Conservation (phyloP, 2,888 invertebrate species). For the Harpalus rufipes region DNA sequence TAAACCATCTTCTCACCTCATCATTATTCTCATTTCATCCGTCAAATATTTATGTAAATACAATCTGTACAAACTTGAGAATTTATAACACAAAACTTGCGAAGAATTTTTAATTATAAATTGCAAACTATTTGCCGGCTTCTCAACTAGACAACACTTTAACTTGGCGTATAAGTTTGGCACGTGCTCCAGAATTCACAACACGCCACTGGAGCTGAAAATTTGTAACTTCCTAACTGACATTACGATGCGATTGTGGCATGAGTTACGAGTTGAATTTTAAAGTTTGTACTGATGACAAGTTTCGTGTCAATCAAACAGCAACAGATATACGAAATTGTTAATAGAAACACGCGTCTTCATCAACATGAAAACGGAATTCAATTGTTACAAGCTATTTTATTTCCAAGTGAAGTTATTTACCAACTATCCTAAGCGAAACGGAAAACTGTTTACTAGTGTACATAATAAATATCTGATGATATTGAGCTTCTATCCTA, state of each 20-base stretch:
- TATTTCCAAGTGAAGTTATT: background rate
- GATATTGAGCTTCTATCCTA: background rate
- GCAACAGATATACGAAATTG: background rate
- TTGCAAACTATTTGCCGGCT: conserved; percentile 22
- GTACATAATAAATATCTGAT: background rate
- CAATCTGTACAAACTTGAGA: conserved; percentile 11
- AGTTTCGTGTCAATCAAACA: conserved; percentile 15
- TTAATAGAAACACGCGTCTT: background rate
- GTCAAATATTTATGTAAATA: conserved; percentile 6
- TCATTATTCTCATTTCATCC: conserved; percentile 27
- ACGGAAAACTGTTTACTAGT: background rate
- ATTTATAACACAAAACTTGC: conserved; percentile 24
- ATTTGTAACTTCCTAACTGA: conserved; percentile 36
- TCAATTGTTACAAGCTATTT: background rate
- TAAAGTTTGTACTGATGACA: conserved; percentile 12
- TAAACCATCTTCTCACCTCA: background rate
- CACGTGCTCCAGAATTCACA: conserved; percentile 37
- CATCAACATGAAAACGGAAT: background rate
- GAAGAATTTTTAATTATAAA: conserved; percentile 52
- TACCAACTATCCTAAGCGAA: background rate
- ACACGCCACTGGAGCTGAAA: conserved; percentile 11
- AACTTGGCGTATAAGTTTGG: conserved; percentile 45
- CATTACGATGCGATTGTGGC: conserved; percentile 30
- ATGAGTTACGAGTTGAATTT: conserved; percentile 28
- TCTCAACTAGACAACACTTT: conserved; percentile 42